Evolutionary conservation across 2,113 vertebrate species (phyloP).

Genomic region (Oncorhynchus masou): DNA sequence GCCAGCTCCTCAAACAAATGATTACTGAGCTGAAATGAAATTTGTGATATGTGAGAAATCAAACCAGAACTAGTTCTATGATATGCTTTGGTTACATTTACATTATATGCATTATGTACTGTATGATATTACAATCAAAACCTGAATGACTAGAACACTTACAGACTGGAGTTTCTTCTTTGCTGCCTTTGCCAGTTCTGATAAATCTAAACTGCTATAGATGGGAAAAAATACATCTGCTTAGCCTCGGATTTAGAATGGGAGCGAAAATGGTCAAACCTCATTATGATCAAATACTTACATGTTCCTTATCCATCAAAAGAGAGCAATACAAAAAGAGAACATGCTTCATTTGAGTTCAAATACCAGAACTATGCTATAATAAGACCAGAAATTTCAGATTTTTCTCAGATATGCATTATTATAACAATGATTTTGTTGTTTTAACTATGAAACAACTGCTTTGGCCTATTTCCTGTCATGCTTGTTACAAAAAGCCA

Average conservation of each 20-base stretch:
- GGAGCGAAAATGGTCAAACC: background rate
- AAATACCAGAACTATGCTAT: background rate
- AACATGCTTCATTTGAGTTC: conserved; percentile 16
- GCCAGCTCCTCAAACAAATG: conserved; percentile 97
- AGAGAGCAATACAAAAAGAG: conserved; percentile 47
- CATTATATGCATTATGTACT: background rate
- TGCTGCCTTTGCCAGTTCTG: conserved; percentile 93
- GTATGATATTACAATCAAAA: too few relatives aligned
- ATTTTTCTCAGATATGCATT: background rate
- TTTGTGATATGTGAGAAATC: background rate
- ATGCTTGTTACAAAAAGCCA: conserved; percentile 8
- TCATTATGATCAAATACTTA: conserved; percentile 56
- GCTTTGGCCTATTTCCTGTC: conserved; percentile 6
- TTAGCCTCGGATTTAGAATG: background rate
- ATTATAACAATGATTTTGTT: background rate
- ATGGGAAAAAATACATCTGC: conserved; percentile 38
- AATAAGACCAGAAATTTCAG: background rate
- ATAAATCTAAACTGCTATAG: conserved; percentile 90
- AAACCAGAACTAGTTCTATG: conserved; percentile 2
- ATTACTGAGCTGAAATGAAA: conserved; percentile 85
- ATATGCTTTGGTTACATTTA: too few relatives aligned
- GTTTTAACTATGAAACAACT: background rate
- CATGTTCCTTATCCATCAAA: conserved; percentile 66
- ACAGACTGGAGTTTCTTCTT: conserved; percentile 97
- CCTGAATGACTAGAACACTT: conserved; percentile 62